phyloP scores from a whole-genome alignment of 2,888 invertebrate species.

The Pherbina coryleti region DNA sequence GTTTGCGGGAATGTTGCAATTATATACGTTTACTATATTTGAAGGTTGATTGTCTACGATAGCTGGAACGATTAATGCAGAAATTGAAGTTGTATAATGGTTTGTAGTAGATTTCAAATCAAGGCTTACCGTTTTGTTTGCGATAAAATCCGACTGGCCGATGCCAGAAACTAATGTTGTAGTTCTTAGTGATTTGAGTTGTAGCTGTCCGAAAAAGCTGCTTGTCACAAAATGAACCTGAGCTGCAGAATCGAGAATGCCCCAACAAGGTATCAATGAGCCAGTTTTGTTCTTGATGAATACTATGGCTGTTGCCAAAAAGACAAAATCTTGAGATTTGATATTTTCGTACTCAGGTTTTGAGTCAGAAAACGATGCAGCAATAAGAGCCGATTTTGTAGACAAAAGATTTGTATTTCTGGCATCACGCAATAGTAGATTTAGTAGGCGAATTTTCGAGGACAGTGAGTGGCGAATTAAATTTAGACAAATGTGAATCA shows the following conservation, averaged over 20 bases:
- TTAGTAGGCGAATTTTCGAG: too few species aligned
- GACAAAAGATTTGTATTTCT: too few species aligned
- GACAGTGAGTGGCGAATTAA: too few species aligned
- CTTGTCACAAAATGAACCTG: conserved; percentile 29
- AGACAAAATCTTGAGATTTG: background rate
- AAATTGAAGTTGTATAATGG: background rate
- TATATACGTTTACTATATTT: conserved; percentile 32
- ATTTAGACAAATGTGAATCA: background rate
- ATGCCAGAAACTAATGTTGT: too few species aligned
- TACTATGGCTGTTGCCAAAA: background rate
- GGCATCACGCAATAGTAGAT: too few species aligned
- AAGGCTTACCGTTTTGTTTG: background rate
- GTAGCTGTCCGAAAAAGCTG: conserved; percentile 30
- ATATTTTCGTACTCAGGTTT: background rate
- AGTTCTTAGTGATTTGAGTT: background rate
- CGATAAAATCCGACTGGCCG: background rate
- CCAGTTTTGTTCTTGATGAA: conserved; percentile 6
- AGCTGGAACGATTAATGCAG: background rate
- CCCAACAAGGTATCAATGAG: conserved; percentile 10
- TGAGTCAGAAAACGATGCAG: conserved; percentile 12
- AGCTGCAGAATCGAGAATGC: conserved; percentile 28
- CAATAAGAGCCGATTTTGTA: background rate
- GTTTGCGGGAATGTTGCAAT: background rate
- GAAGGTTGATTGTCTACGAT: conserved; percentile 24
- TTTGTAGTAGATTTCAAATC: background rate